Evolutionary conservation across 2,797 vertebrate species (phyloP).

Genomic region (Enteromius unitaeniatus): DNA sequence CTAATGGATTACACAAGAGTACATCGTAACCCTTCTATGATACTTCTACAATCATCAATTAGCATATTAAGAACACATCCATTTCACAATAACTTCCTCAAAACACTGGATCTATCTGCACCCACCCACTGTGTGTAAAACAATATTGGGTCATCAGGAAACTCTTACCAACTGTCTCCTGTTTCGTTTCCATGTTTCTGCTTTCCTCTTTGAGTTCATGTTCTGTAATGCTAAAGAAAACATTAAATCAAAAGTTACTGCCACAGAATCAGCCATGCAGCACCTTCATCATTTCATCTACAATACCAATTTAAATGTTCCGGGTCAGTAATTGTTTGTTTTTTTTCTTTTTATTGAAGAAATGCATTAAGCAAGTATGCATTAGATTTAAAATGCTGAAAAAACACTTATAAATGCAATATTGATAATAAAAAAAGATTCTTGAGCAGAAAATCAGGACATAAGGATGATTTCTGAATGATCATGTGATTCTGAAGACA

Average conservation of each 20-base stretch:
- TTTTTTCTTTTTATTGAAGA: not conserved
- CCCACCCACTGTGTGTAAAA: not conserved
- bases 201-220: constrained; percentile 94
- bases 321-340: too few relatives aligned
- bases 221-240: constrained; percentile 84
- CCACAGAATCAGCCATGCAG: not conserved
- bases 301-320: not conserved
- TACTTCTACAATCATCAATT: not conserved
- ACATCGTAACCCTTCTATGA: not conserved
- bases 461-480: not conserved
- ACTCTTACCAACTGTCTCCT: constrained; percentile 85
- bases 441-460: not conserved
- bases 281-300: not conserved
- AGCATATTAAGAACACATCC: not conserved
- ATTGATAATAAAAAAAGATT: not conserved
- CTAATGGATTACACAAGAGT: not conserved
- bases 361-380: not conserved
- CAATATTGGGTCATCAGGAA: constrained; percentile 1
- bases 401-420: not conserved
- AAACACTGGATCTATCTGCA: not conserved
- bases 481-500: not conserved
- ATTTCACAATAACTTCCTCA: constrained; percentile 3
- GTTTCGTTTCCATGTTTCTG: constrained; percentile 92
- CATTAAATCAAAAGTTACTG: not conserved
- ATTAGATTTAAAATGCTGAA: not conserved